These are phyloP conservation scores for Rhingia rostrata DNA, from an alignment of 2,888 invertebrate species.

Conservation along the genomic window DNA sequence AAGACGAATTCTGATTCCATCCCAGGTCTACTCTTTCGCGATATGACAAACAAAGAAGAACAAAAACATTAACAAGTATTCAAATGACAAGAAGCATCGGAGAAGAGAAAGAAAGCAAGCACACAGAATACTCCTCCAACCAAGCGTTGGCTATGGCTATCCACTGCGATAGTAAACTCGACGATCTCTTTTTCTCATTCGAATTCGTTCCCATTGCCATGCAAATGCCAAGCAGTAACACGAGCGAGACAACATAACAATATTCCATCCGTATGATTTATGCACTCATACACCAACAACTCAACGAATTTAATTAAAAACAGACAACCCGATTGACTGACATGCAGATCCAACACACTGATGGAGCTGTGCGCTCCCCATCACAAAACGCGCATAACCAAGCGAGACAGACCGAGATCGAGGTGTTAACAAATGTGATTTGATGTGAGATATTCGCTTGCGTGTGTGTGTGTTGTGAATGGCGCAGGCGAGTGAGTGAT, in stretches of 20 bases:
- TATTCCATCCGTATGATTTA: conserved; percentile 42
- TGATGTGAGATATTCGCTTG: conserved; percentile 1
- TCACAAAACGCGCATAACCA: conserved; percentile 31
- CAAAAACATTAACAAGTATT: conserved; percentile 34
- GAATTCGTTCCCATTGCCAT: not conserved
- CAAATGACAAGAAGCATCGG: conserved; percentile 39
- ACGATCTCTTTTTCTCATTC: conserved; percentile 25
- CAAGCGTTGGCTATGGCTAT: conserved; percentile 6
- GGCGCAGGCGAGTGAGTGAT: conserved; percentile 65
- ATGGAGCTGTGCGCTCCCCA: conserved; percentile 53
- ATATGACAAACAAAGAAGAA: not conserved
- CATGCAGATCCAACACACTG: conserved; percentile 63
- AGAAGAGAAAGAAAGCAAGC: conserved; percentile 23
- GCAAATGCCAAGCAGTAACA: not conserved
- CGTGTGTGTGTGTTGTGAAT: conserved; percentile 23
- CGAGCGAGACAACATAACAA: conserved; percentile 51
- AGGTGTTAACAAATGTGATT: conserved; percentile 67
- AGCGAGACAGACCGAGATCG: conserved; percentile 66
- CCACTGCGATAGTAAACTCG: conserved; percentile 17
- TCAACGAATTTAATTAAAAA: conserved; percentile 54
- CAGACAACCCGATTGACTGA: conserved; percentile 53
- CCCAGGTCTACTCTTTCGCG: conserved; percentile 10
- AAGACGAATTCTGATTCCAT: conserved; percentile 37
- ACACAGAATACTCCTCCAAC: conserved; percentile 28
- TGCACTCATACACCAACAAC: conserved; percentile 32